Conservation (phyloP, 2,113 vertebrate genomes). For the Cinclus mexicanus region DNA sequence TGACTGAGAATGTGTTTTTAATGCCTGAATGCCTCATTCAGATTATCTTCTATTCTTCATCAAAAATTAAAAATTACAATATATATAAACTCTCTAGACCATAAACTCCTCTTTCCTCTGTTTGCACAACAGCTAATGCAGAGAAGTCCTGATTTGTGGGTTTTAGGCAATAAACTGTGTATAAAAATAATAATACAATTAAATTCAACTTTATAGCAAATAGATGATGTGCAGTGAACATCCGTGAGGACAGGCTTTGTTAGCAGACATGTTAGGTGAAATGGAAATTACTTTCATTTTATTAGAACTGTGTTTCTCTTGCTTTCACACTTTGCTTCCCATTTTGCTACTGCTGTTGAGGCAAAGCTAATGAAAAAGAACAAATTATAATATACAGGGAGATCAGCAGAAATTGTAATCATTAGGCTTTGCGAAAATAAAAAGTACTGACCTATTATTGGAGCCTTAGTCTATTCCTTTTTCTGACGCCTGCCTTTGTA, state of each 20-base stretch:
- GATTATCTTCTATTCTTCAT: slow-evolving; percentile 35
- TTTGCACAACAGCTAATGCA: slow-evolving; percentile 25
- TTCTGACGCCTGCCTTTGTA: neutral
- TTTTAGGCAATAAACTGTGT: neutral
- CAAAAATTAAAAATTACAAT: slow-evolving; percentile 45
- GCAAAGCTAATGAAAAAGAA: slow-evolving; percentile 34
- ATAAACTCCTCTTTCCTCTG: slow-evolving; percentile 2
- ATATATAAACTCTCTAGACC: slow-evolving; percentile 13
- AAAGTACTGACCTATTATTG: neutral
- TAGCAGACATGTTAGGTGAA: neutral
- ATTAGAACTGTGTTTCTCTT: neutral
- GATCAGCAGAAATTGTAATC: neutral
- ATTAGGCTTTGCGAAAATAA: neutral
- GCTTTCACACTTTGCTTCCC: neutral
- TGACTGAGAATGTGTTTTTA: neutral
- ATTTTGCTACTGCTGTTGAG: slow-evolving; percentile 9
- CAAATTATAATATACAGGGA: neutral
- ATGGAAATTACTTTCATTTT: neutral
- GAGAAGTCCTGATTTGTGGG: neutral
- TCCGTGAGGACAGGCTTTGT: neutral
- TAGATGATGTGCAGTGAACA: neutral
- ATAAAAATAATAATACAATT: slow-evolving; percentile 58
- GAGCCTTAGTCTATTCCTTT: neutral
- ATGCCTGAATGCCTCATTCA: neutral
- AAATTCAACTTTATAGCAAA: neutral